These are phyloP conservation scores for Orientallactaga bullata DNA, from an alignment of 2,113 vertebrate genomes.

Conservation along the genomic window DNA sequence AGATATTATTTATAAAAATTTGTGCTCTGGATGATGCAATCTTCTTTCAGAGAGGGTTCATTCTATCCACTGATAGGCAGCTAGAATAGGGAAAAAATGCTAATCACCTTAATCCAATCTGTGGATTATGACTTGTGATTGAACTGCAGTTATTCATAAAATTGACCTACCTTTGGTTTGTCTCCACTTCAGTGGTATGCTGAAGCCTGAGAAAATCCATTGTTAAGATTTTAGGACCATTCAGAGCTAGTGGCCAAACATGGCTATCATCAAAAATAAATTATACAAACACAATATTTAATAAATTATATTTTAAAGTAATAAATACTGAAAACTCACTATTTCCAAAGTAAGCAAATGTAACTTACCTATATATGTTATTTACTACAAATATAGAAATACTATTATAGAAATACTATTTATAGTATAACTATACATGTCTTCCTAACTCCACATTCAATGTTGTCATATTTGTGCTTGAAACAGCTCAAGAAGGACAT, in stretches of 20 bases:
- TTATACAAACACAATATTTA: not conserved
- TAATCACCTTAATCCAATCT: too few species aligned
- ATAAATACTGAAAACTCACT: not conserved
- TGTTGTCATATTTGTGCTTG: not conserved
- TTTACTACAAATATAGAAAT: not conserved
- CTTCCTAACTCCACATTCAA: not conserved
- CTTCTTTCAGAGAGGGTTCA: slow-evolving; percentile 21
- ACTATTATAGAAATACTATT: not conserved
- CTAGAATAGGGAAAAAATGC: too few species aligned
- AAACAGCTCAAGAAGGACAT: not conserved
- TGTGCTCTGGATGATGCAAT: not conserved
- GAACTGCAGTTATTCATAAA: too few species aligned
- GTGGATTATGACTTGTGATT: too few species aligned
- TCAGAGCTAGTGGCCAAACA: slow-evolving; percentile 1
- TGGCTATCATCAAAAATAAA: slow-evolving; percentile 46
- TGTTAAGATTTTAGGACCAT: not conserved
- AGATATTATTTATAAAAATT: slow-evolving; percentile 13
- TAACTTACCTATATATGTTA: not conserved
- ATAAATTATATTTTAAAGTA: not conserved
- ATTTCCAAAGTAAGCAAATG: not conserved
- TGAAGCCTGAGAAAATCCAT: not conserved
- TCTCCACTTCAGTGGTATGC: not conserved
- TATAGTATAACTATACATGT: not conserved
- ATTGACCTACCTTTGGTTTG: too few species aligned
- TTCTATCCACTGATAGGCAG: not conserved